These are phyloP conservation scores for Parascotia fuliginaria DNA, from an alignment of 2,888 invertebrate genomes.

Conservation along the genomic window DNA sequence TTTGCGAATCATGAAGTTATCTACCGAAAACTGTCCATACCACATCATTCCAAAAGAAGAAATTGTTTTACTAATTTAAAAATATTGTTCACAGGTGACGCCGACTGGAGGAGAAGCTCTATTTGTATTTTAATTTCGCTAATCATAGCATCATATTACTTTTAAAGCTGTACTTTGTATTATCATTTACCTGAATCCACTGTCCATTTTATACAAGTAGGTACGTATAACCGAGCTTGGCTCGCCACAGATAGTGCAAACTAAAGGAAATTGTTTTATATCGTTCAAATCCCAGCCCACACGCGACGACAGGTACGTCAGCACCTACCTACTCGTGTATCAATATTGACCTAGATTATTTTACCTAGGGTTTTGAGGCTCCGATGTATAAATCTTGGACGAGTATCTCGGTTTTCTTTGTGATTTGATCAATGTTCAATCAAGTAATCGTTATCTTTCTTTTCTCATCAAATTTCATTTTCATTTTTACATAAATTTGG, in stretches of 20 bases:
- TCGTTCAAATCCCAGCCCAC: constrained; percentile 3
- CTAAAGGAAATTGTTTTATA: constrained; percentile 29
- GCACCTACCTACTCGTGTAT: neutral
- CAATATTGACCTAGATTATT: constrained; percentile 9
- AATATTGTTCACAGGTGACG: constrained; percentile 62
- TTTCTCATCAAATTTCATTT: too few relatives aligned
- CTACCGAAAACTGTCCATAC: too few relatives aligned
- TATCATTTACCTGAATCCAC: constrained; percentile 24
- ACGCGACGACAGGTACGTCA: neutral
- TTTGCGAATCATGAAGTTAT: too few relatives aligned
- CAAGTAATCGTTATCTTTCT: too few relatives aligned
- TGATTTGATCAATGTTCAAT: too few relatives aligned
- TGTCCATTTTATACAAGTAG: constrained; percentile 33
- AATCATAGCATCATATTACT: constrained; percentile 49
- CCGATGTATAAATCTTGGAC: too few relatives aligned
- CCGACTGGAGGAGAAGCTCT: constrained; percentile 69
- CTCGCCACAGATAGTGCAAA: constrained; percentile 33
- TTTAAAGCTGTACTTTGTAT: constrained; percentile 38
- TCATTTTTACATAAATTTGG: too few relatives aligned
- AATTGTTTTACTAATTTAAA: neutral
- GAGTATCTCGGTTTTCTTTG: too few relatives aligned
- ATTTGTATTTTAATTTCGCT: constrained; percentile 53
- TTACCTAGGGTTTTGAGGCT: neutral
- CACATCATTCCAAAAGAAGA: too few relatives aligned
- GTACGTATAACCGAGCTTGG: constrained; percentile 31